These are phyloP conservation scores for Polyommatus iphigenia DNA, from an alignment of 2,888 invertebrate species.

Conservation along the genomic window DNA sequence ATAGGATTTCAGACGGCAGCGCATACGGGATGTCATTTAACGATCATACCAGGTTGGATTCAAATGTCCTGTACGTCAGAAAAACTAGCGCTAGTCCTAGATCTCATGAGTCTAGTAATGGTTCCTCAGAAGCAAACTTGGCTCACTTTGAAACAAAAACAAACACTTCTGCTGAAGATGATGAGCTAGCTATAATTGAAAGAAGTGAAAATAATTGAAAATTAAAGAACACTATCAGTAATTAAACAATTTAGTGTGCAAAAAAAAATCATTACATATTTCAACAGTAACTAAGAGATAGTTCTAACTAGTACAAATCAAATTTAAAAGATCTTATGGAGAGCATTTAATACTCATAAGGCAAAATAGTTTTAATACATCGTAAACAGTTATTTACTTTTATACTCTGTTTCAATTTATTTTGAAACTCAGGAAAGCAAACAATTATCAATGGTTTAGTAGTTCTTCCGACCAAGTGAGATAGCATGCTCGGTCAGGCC, in stretches of 20 bases:
- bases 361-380: neutral
- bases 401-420: too few species aligned
- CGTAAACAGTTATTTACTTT: neutral
- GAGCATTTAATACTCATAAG: neutral
- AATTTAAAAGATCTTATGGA: constrained; percentile 1
- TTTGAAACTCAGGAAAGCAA: neutral
- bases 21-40: constrained; percentile 54
- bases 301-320: constrained; percentile 36
- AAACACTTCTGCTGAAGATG: constrained; percentile 71
- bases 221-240: constrained; percentile 18
- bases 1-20: constrained; percentile 70
- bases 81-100: constrained; percentile 68
- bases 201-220: constrained; percentile 49
- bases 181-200: constrained; percentile 71
- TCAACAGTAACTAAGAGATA: neutral
- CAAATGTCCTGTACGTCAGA: constrained; percentile 66
- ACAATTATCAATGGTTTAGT: too few species aligned
- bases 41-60: constrained; percentile 57
- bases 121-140: constrained; percentile 69
- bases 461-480: too few species aligned
- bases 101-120: constrained; percentile 71
- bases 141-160: constrained; percentile 65
- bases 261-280: constrained; percentile 29
- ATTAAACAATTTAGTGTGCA: neutral
- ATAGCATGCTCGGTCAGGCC: too few species aligned